Percentiles rank a stretch among this genome's conserved stretches.
phyloP scores from a whole-genome alignment of 1,140 invertebrate genomes.

The Colletes latitarsis region DNA sequence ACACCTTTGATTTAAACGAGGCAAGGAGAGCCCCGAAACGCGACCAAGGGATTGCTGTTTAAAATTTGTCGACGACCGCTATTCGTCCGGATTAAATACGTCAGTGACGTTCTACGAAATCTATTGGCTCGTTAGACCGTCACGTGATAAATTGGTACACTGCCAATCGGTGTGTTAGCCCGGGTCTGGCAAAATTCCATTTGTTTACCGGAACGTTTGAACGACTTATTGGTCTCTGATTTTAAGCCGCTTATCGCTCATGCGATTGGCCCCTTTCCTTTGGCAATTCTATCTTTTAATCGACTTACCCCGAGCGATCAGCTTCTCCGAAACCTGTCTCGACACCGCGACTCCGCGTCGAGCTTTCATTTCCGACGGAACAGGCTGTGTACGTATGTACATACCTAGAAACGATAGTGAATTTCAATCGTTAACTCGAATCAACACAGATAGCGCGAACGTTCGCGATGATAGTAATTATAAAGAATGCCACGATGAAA shows the following conservation, averaged over 20 bases:
- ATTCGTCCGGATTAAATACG: constrained; percentile 45
- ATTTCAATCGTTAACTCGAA: too few relatives aligned
- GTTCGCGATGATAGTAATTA: too few relatives aligned
- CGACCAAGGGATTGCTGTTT: not conserved
- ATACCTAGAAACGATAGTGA: not conserved
- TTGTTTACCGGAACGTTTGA: constrained; percentile 40
- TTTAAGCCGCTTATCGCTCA: not conserved
- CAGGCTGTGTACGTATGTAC: not conserved
- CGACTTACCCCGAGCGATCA: not conserved
- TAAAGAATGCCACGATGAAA: too few relatives aligned
- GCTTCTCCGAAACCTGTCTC: not conserved
- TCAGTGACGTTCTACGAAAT: constrained; percentile 42
- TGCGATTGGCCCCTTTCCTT: not conserved
- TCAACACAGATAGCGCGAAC: too few relatives aligned
- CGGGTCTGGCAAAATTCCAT: constrained; percentile 37
- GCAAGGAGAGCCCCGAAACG: not conserved
- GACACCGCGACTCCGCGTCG: not conserved
- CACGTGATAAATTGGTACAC: constrained; percentile 42
- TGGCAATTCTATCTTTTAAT: not conserved
- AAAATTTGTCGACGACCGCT: constrained; percentile 27
- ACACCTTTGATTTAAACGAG: not conserved
- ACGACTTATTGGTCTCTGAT: constrained; percentile 35
- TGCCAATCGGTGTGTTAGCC: constrained; percentile 35
- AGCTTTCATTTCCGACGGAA: constrained; percentile 13
- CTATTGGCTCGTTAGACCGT: constrained; percentile 39